phyloP scores from a whole-genome alignment of 1,140 invertebrate species.

The Drosophila auraria region DNA sequence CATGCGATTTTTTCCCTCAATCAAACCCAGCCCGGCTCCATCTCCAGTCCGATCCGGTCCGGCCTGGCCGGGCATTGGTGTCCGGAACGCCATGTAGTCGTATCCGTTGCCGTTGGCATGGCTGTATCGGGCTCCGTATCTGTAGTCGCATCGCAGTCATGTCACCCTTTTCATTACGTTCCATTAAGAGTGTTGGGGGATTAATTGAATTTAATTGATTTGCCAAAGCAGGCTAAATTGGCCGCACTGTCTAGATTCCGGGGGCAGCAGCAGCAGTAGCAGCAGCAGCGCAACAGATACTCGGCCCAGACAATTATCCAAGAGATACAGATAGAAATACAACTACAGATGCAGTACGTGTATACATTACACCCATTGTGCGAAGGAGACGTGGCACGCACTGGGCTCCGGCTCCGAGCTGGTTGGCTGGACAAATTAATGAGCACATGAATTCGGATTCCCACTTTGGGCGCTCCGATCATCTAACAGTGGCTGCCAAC shows the following conservation, averaged over 20 bases:
- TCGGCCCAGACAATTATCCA: slow-evolving; percentile 62
- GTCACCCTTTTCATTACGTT: slow-evolving; percentile 85
- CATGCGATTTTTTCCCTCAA: slow-evolving; percentile 69
- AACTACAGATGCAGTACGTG: slow-evolving; percentile 13
- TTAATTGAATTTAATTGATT: slow-evolving; percentile 85
- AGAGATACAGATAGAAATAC: slow-evolving; percentile 37
- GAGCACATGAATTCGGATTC: slow-evolving; percentile 78
- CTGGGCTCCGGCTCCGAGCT: slow-evolving; percentile 32
- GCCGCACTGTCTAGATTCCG: slow-evolving; percentile 83
- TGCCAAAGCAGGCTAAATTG: slow-evolving; percentile 85
- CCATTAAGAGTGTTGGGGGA: slow-evolving; percentile 85
- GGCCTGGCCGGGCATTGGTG: slow-evolving; percentile 32
- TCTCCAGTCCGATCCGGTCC: slow-evolving; percentile 42
- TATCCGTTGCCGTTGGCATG: slow-evolving; percentile 63
- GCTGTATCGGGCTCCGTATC: slow-evolving; percentile 42
- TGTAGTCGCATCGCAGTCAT: slow-evolving; percentile 67
- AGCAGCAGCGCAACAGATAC: slow-evolving; percentile 60
- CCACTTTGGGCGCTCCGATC: slow-evolving; percentile 70
- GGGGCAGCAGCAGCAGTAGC: slow-evolving; percentile 24
- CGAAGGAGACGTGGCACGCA: slow-evolving; percentile 43
- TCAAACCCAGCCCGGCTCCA: slow-evolving; percentile 25
- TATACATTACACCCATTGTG: slow-evolving; percentile 58
- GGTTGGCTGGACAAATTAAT: slow-evolving; percentile 70
- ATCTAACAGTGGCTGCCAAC: slow-evolving; percentile 78
- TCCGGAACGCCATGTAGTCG: slow-evolving; percentile 79